Conservation (phyloP, 2,113 vertebrate genomes). For the Sitta europaea region DNA sequence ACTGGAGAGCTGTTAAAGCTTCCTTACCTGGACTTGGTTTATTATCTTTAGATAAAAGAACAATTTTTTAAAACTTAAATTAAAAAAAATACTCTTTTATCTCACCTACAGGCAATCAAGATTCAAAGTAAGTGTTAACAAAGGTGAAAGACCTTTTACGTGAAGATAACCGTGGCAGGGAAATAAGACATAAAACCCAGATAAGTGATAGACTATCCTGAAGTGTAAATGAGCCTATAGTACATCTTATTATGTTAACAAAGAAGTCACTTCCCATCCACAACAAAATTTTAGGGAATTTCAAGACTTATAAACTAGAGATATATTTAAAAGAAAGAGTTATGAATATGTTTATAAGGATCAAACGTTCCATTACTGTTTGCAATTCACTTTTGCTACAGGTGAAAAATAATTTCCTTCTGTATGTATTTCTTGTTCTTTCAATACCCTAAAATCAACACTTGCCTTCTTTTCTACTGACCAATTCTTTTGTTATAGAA, state of each 20-base stretch:
- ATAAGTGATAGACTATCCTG: background rate
- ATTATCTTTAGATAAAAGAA: background rate
- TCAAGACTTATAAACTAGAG: background rate
- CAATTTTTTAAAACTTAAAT: background rate
- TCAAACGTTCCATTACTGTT: background rate
- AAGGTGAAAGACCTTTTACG: background rate
- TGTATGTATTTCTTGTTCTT: background rate
- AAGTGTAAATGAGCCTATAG: background rate
- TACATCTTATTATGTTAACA: background rate
- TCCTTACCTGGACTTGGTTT: background rate
- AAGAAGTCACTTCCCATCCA: background rate
- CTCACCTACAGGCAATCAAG: background rate
- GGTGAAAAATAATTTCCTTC: background rate
- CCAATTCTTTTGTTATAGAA: background rate
- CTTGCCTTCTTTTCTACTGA: background rate
- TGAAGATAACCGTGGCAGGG: background rate
- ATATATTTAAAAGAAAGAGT: background rate
- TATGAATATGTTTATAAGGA: background rate
- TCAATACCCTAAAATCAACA: background rate
- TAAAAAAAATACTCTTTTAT: background rate
- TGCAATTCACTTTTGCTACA: background rate
- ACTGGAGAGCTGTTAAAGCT: background rate
- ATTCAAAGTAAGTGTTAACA: background rate
- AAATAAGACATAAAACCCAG: background rate
- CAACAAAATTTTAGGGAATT: background rate